Base-by-base conservation (phyloP, 2,113 vertebrate species). In the Sminthopsis crassicaudata region DNA sequence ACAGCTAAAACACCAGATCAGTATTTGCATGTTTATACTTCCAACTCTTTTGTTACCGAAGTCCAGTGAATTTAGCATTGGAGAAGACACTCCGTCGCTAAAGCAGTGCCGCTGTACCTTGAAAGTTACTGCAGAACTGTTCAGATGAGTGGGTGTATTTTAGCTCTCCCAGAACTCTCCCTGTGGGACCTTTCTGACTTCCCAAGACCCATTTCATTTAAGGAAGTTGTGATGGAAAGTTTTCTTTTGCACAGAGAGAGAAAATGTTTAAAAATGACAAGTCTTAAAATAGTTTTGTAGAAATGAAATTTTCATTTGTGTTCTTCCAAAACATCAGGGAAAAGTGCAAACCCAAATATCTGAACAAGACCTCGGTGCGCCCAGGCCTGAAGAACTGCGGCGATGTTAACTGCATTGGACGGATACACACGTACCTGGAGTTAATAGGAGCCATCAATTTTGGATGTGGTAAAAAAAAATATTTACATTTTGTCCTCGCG, bases 291-390 rank as follows among this genome's bases (percentile, higher is more conserved):
- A 96, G 96, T 96, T 92, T 89, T 92, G 94, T 51, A 92, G 90
- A 96, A 95, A 57, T 95, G 46, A 76, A 94, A 90, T 97, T 94
- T 95, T 91, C 24, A 88, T 84, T 97, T 96, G 94, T 93, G 60
- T 96, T 95, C 0, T 95, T 95, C 97, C 93, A 95, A 50, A 52
- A 91, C n/a, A 89, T 91, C 67, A 99, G 99, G 99, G 98, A 99
- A 93, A 99, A 97, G 94, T 99, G 98, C 97, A 99, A 99, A 97
- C 99, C 99, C 60, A 99, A 98, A 95, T 99, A 99, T 98, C 98
- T 99, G 97, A 99, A 99, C 98, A 99, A 99, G 98, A 99, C 99
- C 0, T 99, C 99, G 0, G 99, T 99, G 53, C 99, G 99, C 4
- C 99, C 99, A 0, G 99, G 99, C 92, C 98, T 99, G 84, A 99